phyloP scores from a whole-genome alignment of 2,888 invertebrate species.

The Campaea margaritaria region DNA sequence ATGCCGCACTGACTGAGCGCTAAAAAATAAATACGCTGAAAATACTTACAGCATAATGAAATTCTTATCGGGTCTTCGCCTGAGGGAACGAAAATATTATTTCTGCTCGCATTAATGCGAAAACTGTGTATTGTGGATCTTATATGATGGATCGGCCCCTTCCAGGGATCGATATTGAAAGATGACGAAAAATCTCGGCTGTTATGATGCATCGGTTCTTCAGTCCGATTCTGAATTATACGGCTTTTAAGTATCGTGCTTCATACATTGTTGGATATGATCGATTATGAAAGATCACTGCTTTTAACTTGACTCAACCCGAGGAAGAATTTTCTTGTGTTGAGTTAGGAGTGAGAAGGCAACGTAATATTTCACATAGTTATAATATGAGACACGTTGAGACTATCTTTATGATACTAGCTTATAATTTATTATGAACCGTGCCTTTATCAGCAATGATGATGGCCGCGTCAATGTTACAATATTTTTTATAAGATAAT shows the following conservation, averaged over 20 bases:
- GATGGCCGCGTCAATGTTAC: no score
- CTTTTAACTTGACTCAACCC: no score
- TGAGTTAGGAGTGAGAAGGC: no score
- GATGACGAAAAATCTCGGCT: slow-evolving; percentile 57
- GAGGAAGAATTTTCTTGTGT: no score
- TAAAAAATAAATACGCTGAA: slow-evolving; percentile 40
- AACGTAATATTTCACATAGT: no score
- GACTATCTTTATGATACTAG: no score
- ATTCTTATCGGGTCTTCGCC: slow-evolving; percentile 58
- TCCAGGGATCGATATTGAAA: slow-evolving; percentile 56
- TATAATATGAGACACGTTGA: no score
- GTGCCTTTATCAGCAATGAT: no score
- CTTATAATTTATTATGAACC: no score
- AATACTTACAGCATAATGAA: slow-evolving; percentile 56
- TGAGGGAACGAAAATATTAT: slow-evolving; percentile 61
- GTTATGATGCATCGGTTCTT: slow-evolving; percentile 62
- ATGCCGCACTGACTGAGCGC: neutral
- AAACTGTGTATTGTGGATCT: slow-evolving; percentile 71
- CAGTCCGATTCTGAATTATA: slow-evolving; percentile 15
- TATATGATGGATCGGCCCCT: slow-evolving; percentile 66
- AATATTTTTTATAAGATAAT: no score
- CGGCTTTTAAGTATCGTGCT: slow-evolving; percentile 1
- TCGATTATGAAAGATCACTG: neutral
- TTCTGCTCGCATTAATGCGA: slow-evolving; percentile 67
- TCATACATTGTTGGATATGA: neutral